Base-by-base conservation (phyloP, 2,797 vertebrate species). In the Centropyge bicolor region DNA sequence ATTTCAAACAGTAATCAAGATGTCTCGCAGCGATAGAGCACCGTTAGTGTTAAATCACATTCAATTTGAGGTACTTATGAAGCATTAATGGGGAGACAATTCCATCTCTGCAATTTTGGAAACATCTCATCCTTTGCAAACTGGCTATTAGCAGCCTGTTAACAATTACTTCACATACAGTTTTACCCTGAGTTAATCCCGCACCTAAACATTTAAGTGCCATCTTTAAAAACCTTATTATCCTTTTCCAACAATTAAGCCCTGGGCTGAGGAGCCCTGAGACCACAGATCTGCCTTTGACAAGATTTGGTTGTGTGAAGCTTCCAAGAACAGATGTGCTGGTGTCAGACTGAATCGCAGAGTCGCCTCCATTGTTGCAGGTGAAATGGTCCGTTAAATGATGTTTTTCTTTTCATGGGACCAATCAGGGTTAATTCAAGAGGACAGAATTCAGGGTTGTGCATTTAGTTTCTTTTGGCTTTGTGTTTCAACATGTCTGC, bases 11-110 rank as follows among this genome's bases (percentile, higher is more conserved):
- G 12, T 31, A 41, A 65, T 70, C 20, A 74, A 36, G 65, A 78
- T 60, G 40, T 43, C 35, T 46, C 24, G 10, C 41, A 64, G 63
- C 4, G 16, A 35, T 27, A 20, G 31, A n/a, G 31, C n/a, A 41
- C 46, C 20, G 14, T 41, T 63, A 27, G n/a, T n/a, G n/a, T 56
- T 27, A n/a, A 77, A 69, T 80, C 38, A 59, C 41, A 51, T 64
- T 55, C 5, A 60, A 35, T 17, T 62, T 59, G 10, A 79, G 22
- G 38, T 43, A 52, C 17, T n/a, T 59, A 35, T 38, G 12, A 49
- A 57, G 59, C 24, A 66, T 56, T 52, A 66, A 49, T 27, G 8
- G 19, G 27, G 24, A 54, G 38, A 65, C 1, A 67, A 62, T 75
- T 64, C 13, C 17, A 65, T 52, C 12, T 48, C 13, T 59, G 22